These are phyloP conservation scores for Callithrix jacchus DNA, from an alignment of 2,113 vertebrate species.

Conservation along the genomic window DNA sequence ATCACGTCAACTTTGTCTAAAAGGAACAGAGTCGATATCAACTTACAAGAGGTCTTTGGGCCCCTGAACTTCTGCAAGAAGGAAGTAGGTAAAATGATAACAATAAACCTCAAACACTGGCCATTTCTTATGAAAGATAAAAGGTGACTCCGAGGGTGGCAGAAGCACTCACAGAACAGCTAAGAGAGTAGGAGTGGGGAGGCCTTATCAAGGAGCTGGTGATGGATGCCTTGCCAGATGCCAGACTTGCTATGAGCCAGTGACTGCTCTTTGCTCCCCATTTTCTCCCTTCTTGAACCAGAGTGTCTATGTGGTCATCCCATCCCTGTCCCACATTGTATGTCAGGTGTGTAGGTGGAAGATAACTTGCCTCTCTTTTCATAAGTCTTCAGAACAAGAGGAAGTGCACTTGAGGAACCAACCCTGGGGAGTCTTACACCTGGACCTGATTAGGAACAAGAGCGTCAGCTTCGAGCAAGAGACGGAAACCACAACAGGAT, in stretches of 20 bases:
- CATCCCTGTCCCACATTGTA: fast-evolving
- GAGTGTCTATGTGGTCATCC: fast-evolving
- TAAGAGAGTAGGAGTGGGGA: neutral
- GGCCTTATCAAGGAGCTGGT: too few species aligned
- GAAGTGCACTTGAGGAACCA: neutral
- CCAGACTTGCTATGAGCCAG: neutral
- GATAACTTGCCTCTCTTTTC: neutral
- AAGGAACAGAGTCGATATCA: neutral
- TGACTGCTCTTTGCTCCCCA: neutral
- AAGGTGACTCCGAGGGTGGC: neutral
- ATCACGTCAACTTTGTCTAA: neutral
- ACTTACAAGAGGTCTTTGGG: neutral
- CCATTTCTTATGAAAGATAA: neutral
- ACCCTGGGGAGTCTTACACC: neutral
- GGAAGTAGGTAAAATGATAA: neutral
- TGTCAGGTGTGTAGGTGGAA: neutral
- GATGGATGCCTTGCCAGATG: neutral
- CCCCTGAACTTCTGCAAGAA: neutral
- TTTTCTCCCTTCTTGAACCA: neutral
- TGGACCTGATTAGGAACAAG: neutral
- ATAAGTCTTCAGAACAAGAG: neutral
- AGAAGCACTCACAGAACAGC: neutral
- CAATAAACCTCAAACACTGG: neutral
- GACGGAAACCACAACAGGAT: fast-evolving
- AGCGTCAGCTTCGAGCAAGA: neutral